A percentile compares a stretch with the other conserved stretches of the same genome.
These are phyloP conservation scores for Strigamia maritima DNA, from an alignment of 2,888 invertebrate species.

Conservation along the genomic window DNA sequence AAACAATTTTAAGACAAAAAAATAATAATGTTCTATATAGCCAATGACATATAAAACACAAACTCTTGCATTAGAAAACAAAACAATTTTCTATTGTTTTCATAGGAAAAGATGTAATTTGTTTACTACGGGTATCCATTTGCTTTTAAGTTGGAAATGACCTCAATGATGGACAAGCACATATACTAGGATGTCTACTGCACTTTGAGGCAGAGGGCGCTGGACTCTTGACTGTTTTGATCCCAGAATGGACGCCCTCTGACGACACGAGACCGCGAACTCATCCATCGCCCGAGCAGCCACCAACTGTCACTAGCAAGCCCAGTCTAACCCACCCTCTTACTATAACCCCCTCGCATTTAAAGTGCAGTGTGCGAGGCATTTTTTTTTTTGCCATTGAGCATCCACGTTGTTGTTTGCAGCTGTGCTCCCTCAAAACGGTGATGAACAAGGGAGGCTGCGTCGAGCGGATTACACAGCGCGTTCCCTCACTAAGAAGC, in stretches of 20 bases:
- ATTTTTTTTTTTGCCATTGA: not conserved
- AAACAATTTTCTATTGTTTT: no score
- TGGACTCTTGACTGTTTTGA: constrained; percentile 30
- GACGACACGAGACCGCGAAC: constrained; percentile 23
- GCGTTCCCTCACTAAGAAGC: constrained; percentile 30
- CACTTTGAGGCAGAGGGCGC: constrained; percentile 27
- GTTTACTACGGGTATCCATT: not conserved
- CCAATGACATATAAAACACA: no score
- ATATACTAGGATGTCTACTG: not conserved
- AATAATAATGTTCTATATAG: no score
- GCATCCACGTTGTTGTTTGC: constrained; percentile 19
- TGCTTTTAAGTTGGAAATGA: constrained; percentile 18
- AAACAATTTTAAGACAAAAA: no score
- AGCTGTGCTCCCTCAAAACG: constrained; percentile 31
- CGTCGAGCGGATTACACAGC: constrained; percentile 28
- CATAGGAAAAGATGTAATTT: not conserved
- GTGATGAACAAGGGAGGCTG: constrained; percentile 33
- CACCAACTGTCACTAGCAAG: constrained; percentile 28
- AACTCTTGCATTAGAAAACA: no score
- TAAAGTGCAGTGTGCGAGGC: constrained; percentile 29
- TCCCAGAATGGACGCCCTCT: constrained; percentile 32
- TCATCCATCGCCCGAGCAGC: constrained; percentile 31
- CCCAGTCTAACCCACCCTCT: constrained; percentile 22
- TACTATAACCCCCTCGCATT: not conserved
- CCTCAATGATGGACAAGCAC: not conserved